Conservation (phyloP, 2,797 vertebrate genomes). For the Amblyopsis hoosieri region DNA sequence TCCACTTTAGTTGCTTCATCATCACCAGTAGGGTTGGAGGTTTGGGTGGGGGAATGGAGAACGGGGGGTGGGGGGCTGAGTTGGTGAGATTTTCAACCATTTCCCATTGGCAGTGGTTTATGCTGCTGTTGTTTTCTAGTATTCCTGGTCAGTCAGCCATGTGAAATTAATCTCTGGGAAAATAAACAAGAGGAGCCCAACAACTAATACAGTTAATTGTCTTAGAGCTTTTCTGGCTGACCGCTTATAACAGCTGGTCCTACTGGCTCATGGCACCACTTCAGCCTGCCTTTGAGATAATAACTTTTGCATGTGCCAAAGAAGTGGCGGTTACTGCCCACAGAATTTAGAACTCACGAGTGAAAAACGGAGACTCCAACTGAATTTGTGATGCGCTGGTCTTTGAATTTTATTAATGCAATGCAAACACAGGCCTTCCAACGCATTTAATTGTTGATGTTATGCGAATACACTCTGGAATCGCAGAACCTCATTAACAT, state of each 20-base stretch:
- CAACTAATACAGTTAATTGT: constrained; percentile 97
- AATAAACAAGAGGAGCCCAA: constrained; percentile 90
- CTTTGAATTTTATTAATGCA: constrained; percentile 99
- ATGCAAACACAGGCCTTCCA: constrained; percentile 99
- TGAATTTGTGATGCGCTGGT: constrained; percentile 97
- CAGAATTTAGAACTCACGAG: constrained; percentile 98
- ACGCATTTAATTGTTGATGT: constrained; percentile 99
- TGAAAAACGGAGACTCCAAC: constrained; percentile 91
- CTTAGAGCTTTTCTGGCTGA: constrained; percentile 87
- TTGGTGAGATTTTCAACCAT: constrained; percentile 28
- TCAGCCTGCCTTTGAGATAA: constrained; percentile 97
- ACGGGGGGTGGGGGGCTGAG: too few relatives aligned
- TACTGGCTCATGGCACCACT: constrained; percentile 91
- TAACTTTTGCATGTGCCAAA: constrained; percentile 98
- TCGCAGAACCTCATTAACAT: constrained; percentile 99
- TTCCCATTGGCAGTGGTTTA: constrained; percentile 44
- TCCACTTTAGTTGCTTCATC: constrained; percentile 34
- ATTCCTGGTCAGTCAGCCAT: constrained; percentile 53
- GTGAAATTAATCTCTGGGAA: constrained; percentile 90
- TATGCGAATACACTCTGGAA: constrained; percentile 99
- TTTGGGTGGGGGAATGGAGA: constrained; percentile 21
- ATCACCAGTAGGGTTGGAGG: not conserved
- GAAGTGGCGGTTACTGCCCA: constrained; percentile 91
- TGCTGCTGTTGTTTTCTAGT: constrained; percentile 43
- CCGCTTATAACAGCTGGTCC: constrained; percentile 96